Evolutionary conservation across 2,797 vertebrate species (phyloP).

Genomic region (Lutjanus argentimaculatus): DNA sequence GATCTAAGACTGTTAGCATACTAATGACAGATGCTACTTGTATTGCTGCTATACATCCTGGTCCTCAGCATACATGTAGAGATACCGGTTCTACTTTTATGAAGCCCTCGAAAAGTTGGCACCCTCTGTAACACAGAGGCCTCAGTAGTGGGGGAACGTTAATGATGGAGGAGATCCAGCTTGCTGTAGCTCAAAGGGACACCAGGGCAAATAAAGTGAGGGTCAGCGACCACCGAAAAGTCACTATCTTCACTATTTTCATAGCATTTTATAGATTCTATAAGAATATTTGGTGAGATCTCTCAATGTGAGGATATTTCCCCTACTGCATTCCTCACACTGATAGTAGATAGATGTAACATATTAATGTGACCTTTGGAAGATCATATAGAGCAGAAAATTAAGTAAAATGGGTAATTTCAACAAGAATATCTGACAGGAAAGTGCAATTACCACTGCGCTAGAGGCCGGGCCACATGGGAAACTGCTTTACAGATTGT

Average conservation of each 20-base stretch:
- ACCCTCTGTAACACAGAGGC: background rate
- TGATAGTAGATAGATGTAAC: no score
- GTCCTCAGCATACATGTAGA: slow-evolving; percentile 17
- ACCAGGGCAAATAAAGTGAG: background rate
- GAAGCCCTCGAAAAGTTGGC: background rate
- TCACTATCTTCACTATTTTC: background rate
- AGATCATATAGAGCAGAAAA: background rate
- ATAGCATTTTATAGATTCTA: background rate
- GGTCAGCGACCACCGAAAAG: background rate
- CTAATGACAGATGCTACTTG: background rate
- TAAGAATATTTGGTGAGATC: background rate
- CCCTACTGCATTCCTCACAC: no score
- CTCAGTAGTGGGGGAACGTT: no score
- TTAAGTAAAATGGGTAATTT: background rate
- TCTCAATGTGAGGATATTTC: no score
- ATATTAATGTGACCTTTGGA: background rate
- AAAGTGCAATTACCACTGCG: background rate
- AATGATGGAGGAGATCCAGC: background rate
- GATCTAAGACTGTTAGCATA: background rate
- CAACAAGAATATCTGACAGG: background rate
- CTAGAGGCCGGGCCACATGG: background rate
- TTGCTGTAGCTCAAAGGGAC: background rate
- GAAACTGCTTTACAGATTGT: background rate
- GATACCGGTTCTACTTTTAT: slow-evolving; percentile 27
- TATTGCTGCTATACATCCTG: background rate